Evolutionary conservation across 1,140 invertebrate species (phyloP), one percentile per base, ranked within the genome.

Genomic region (Apis florea): DNA sequence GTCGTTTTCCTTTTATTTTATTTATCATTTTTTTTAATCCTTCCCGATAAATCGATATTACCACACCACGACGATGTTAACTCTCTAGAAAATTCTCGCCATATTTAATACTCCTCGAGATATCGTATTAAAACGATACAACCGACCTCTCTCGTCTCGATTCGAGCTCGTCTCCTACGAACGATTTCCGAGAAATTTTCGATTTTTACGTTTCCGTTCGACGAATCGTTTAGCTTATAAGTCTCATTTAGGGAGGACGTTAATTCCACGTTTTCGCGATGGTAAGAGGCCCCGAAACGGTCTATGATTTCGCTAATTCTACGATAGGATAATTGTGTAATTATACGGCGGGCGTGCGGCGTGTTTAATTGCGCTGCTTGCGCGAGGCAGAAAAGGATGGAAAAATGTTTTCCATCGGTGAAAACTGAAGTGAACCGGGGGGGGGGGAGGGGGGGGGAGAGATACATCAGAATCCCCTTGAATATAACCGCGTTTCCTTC

Each of bases 341-440:
- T 80, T 67, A 58, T 19, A 58, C 12, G 19, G n/a, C 70, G 31
- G 64, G 68, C 3, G 24, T 12, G 21, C 54, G 68, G 49, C 26
- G 12, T 47, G 49, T 79, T 71, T 63, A 79, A 79, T 79, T 79
- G 63, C 49, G 67, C 4, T 31, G 51, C 2, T 59, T 10, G 9
- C 31, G n/a, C 11, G 19, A 31, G 12, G 11, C 10, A 31, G 13
- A 19, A 31, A 49, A 64, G 69, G 53, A 40, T 31, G 24, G 40
- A 31, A 63, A 67, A 68, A 81, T 40, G 54, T 49, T 81, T 67
- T 75, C 24, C 47, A 81, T 75, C 63, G 47, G 72, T 24, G 79
- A 67, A 81, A 81, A 81, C 47, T 40, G 79, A 75, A 58, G 53
- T 10, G 11, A 72, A 49, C 49, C 59, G 59, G 51, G 54, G n/a